Evolutionary conservation across 2,888 invertebrate species (phyloP).

Genomic region (Eupithecia subumbrata): DNA sequence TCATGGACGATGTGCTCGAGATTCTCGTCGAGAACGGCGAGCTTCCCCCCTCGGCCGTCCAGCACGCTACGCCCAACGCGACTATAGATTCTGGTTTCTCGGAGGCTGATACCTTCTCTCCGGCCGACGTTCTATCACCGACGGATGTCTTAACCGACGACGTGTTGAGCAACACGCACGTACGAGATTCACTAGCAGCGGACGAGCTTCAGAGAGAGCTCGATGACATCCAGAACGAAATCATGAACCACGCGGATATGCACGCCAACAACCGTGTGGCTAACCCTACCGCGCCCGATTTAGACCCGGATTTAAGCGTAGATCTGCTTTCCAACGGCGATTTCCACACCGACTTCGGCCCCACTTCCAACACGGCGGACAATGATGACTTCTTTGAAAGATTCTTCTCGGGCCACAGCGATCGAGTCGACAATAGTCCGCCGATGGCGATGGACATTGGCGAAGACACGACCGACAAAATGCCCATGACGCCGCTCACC

Average conservation of each 20-base stretch:
- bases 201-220: conserved; percentile 75
- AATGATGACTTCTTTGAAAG: conserved; percentile 75
- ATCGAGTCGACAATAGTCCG: conserved; percentile 57
- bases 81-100: conserved; percentile 58
- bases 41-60: conserved; percentile 93
- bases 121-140: conserved; percentile 62
- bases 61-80: conserved; percentile 82
- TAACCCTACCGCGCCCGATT: conserved; percentile 53
- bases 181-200: conserved; percentile 69
- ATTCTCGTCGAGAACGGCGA: conserved; percentile 97
- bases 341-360: conserved; percentile 69
- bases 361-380: conserved; percentile 64
- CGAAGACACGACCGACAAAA: conserved; percentile 68
- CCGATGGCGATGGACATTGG: conserved; percentile 71
- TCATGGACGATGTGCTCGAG: conserved; percentile 96
- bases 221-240: conserved; percentile 76
- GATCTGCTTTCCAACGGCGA: conserved; percentile 64
- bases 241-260: conserved; percentile 67
- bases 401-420: conserved; percentile 65
- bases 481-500: conserved; percentile 70
- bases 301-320: conserved; percentile 64
- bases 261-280: conserved; percentile 54
- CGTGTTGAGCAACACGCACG: conserved; percentile 63
- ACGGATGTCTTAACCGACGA: conserved; percentile 69
- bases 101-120: conserved; percentile 40